Evolutionary conservation across 2,797 vertebrate species (phyloP).

Genomic region (Onychomys leucogaster): DNA sequence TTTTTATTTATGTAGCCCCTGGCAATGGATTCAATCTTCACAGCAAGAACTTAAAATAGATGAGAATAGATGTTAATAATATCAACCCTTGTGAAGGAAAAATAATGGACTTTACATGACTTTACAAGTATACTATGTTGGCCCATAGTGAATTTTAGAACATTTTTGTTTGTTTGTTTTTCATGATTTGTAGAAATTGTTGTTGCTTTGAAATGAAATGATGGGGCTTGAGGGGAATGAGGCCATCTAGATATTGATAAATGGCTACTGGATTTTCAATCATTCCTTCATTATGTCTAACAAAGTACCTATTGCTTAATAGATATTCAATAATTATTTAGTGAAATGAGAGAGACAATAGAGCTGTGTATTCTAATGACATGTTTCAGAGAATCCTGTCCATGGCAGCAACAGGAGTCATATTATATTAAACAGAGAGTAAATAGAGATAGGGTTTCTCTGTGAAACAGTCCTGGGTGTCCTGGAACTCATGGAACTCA

Average conservation of each 20-base stretch:
- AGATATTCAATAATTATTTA: not conserved
- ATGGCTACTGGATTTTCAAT: not conserved
- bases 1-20: not conserved
- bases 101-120: not conserved
- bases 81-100: slow-evolving; percentile 1
- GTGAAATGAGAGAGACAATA: not conserved
- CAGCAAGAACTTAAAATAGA: slow-evolving; percentile 35
- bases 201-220: slow-evolving; percentile 30
- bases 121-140: not conserved
- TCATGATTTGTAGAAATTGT: slow-evolving; percentile 18
- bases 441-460: not conserved
- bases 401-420: not conserved
- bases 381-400: not conserved
- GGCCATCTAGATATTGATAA: not conserved
- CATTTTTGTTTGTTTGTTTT: not conserved
- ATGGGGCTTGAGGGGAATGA: not conserved
- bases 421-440: not conserved
- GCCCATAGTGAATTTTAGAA: not conserved
- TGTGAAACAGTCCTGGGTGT: not conserved
- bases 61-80: slow-evolving; percentile 16
- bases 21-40: slow-evolving; percentile 5
- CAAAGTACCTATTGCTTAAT: not conserved
- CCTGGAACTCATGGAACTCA: not conserved
- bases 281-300: not conserved
- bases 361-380: not conserved